phyloP scores from a whole-genome alignment of 2,888 invertebrate genomes.

The Keiferia lycopersicella region DNA sequence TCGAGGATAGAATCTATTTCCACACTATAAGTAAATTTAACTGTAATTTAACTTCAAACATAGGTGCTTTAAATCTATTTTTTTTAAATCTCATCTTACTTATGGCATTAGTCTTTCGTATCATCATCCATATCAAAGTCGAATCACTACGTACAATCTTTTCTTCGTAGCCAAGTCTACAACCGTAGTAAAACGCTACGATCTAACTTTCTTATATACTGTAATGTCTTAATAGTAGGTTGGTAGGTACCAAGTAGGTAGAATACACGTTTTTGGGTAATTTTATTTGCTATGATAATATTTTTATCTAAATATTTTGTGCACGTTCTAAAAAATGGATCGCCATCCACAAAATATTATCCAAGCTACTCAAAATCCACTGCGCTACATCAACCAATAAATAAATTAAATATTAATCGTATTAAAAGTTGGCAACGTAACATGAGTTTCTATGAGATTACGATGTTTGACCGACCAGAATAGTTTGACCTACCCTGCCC shows the following conservation, averaged over 20 bases:
- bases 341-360: background rate
- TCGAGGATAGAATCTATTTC: no score
- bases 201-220: no score
- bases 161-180: background rate
- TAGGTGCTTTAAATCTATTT: no score
- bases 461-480: constrained; percentile 44
- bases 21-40: no score
- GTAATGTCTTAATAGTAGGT: no score
- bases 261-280: no score
- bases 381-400: constrained; percentile 23
- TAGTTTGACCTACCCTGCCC: constrained; percentile 36
- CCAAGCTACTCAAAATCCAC: background rate
- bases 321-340: no score
- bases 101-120: no score
- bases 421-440: constrained; percentile 58
- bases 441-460: constrained; percentile 57
- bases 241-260: no score
- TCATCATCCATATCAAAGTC: no score
- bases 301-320: background rate
- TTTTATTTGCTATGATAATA: background rate
- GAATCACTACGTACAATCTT: background rate
- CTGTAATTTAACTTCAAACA: no score
- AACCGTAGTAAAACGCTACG: constrained; percentile 2
- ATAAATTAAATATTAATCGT: constrained; percentile 63
- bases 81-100: no score